Base-by-base conservation (phyloP, 2,113 vertebrate genomes). In the Serilophus lunatus region DNA sequence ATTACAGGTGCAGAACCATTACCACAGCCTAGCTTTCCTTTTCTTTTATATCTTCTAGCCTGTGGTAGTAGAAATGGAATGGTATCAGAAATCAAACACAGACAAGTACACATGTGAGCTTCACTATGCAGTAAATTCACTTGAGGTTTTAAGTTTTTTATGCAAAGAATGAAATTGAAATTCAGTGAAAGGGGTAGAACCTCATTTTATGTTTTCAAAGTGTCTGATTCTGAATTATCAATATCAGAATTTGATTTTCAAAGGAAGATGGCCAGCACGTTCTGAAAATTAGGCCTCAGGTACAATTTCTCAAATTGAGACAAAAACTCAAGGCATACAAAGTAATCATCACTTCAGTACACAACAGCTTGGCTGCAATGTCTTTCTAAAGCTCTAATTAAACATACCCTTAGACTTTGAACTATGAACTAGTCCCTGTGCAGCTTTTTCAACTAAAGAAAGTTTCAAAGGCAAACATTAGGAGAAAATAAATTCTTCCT, bases 11-110 rank as follows among this genome's bases (percentile, higher is more conserved):
- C 88, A 22, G 98, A 97, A 33, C 97, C 95, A 15, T 98, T 98
- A 31, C 98, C 98, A 85, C 96, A 96, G 57, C 92, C 88, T 40
- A 97, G 89, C 96, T 98, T 99, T 33, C 97, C 79, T 93, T 98
- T 98, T 92, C 96, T 98, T 95, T 98, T 99, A 94, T 95, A 91
- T 78, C 97, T 97, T 96, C 95, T 98, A 96, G 95, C 98, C 98
- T 99, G 96, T 79, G 65, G 50, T 40, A 69, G 63, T 10, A 93
- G 70, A 72, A 91, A 96, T 28, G 4, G n/a, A 23, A 70, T 33
- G 12, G 28, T 29, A 63, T 54, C 22, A 93, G 80, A 93, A 86
- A 33, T 47, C 23, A 50, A 63, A 90, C 60, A 2, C 17, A 69
- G 26, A 83, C 24, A 78, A 20, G 15, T 4, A 38, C 9, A 80